A percentile compares a stretch with the other conserved stretches of the same genome.
phyloP scores from a whole-genome alignment of 2,113 vertebrate species.

The Chiloscyllium plagiosum region DNA sequence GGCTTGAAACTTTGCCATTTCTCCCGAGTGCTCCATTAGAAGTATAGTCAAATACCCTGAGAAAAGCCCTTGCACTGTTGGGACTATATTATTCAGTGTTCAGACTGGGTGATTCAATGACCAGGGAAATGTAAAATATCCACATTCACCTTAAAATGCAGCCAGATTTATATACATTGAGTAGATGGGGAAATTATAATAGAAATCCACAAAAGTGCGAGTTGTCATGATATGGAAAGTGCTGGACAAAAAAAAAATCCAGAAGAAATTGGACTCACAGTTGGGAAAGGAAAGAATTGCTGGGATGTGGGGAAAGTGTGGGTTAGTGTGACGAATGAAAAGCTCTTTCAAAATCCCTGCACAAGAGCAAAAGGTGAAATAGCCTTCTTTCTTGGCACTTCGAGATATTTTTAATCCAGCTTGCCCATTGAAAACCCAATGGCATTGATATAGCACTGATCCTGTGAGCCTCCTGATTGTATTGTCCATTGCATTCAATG shows the following conservation, averaged over 20 bases:
- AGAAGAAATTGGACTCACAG: not conserved
- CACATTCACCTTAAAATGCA: not conserved
- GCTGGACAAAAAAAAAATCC: not conserved
- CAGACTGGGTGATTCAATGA: not conserved
- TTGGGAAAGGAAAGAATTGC: not conserved
- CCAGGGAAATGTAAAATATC: not conserved
- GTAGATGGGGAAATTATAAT: not conserved
- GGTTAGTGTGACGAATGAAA: not conserved
- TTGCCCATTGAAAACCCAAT: not conserved
- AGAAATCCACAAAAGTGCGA: not conserved
- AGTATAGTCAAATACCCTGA: not conserved
- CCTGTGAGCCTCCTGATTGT: no score
- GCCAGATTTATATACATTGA: not conserved
- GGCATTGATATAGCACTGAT: not conserved
- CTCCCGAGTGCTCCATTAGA: not conserved
- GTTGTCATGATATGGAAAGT: not conserved
- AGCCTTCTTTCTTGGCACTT: not conserved
- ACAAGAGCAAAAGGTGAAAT: not conserved
- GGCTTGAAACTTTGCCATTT: not conserved
- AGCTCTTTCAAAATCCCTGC: not conserved
- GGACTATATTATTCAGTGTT: not conserved
- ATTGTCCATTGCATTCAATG: not conserved
- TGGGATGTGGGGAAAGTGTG: not conserved
- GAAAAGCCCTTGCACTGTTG: not conserved
- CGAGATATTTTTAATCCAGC: not conserved